Evolutionary conservation across 2,888 invertebrate species (phyloP), one percentile per base, ranked within the genome.

Genomic region (Cecidostiba fungosa): DNA sequence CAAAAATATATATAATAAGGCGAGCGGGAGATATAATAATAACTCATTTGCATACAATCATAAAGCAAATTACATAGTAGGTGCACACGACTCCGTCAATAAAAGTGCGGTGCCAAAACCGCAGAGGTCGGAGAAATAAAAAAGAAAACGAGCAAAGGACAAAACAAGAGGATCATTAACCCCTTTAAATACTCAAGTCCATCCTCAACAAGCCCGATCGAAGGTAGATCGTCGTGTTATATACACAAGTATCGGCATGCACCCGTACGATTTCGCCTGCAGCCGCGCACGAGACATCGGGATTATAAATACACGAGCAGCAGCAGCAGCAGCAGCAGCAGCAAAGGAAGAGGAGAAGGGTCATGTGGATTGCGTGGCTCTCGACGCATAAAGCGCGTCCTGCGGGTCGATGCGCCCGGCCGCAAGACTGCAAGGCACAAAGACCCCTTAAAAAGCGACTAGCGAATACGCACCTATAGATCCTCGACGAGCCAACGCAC

Each of bases 391-490:
- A 77, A 26, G 26, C 23, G 26, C 26, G 54, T 59, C 16, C 70
- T 16, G 12, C 16, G 43, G 69, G 79, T 79, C 74, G 74, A 84
- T 77, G 85, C 70, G 77, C 82, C 29, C 77, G 47, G 76, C 66
- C 26, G 14, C 26, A 26, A 54, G 1, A 47, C 16, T n/a, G 77
- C 77, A 23, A 16, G 26, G 77, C 72, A 70, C 81, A 69, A 77
- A 77, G 77, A 77, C 32, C 82, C 82, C 77, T 77, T 14, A 62
- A 76, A 77, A 73, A 19, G 32, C 66, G 32, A 19, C 73, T 54
- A 54, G 43, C 32, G 32, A 10, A 10, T 73, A 19, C 29, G 62
- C 32, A 16, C 83, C 26, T n/a, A n/a, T 14, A 29, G 19, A 69
- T 32, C 19, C 62, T 16, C 12, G 32, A 54, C 32, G 43, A n/a